Percentiles rank a stretch among this genome's conserved stretches.
phyloP scores from a whole-genome alignment of 2,888 invertebrate species.

The Protodeltote pygarga region DNA sequence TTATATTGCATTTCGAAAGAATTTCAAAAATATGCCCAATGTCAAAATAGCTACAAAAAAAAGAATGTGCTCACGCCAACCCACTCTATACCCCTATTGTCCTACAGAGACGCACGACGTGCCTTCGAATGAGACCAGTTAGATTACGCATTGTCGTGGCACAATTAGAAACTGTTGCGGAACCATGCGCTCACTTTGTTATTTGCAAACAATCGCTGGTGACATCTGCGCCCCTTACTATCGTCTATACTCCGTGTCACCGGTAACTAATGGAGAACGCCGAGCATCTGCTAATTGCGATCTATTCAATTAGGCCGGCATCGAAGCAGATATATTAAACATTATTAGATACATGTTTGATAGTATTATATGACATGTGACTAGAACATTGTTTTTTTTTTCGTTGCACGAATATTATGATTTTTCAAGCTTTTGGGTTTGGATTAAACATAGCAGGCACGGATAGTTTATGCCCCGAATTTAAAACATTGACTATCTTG shows the following conservation, averaged over 20 bases:
- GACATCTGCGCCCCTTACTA: conserved; percentile 76
- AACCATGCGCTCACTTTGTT: conserved; percentile 77
- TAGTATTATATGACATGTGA: conserved; percentile 8
- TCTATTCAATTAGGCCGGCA: conserved; percentile 58
- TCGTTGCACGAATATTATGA: too few species aligned
- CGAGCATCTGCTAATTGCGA: conserved; percentile 76
- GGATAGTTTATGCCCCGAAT: too few species aligned
- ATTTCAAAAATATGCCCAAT: too few species aligned
- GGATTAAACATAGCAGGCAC: too few species aligned
- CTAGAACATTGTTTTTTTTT: neutral
- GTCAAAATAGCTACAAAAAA: neutral
- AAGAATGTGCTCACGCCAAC: conserved; percentile 3
- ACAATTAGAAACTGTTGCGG: conserved; percentile 85
- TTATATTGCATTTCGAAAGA: too few species aligned
- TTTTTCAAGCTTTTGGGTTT: too few species aligned
- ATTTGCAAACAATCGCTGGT: conserved; percentile 80
- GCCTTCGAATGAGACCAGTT: conserved; percentile 80
- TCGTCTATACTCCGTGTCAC: conserved; percentile 47
- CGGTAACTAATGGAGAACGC: conserved; percentile 58
- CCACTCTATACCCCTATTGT: conserved; percentile 54
- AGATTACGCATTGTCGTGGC: conserved; percentile 84
- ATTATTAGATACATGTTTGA: conserved; percentile 18
- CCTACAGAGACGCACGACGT: conserved; percentile 67
- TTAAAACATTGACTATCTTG: too few species aligned
- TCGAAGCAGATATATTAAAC: conserved; percentile 27